Base-by-base conservation (phyloP, 2,888 invertebrate species). In the Argynnis bischoffii region DNA sequence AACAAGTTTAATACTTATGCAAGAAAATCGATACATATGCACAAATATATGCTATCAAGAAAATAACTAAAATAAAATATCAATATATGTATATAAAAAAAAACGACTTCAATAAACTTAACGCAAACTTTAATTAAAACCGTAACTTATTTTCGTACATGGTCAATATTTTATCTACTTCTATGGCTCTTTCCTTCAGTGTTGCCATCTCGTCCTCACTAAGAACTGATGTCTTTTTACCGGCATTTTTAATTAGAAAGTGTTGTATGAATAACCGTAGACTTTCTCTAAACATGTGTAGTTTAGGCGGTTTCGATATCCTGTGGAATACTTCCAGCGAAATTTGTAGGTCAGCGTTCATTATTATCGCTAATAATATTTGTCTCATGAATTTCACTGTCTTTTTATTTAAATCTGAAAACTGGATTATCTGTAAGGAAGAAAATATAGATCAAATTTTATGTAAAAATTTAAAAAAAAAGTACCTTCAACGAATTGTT, bases 231-330 rank as follows among this genome's bases (percentile, higher is more conserved):
- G 83, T 84, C 35, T 92, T 91, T 16, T 90, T 88, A 4, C 93
- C 94, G 4, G 94, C 89, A 77, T 95, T 95, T 77, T 94, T 95
- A 3, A 98, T 81, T 26, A 98, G 85, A 78, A 98, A 98, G 85
- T 98, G 98, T 80, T 95, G 96, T 81, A 98, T 95, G 81, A 98
- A 98, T 11, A 98, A 87, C 55, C 96, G 92, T 3, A 98, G 87
- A 75, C 97, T 96, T 81, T 98, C 98, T 65, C 97, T 94, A 75
- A 98, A 96, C 79, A 95, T 93, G 79, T 95, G 95, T 13, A 98
- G 89, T 82, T 97, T 96, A 0, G 95, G 93, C 0, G 96, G 94
- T 66, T 94, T 93, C 0, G 96, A 94, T 63, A 98, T 94, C 67
- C 96, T 94, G 63, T 94, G 93, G 85, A 98, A 98, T 0, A 96